Percentiles rank a stretch among this genome's conserved stretches.
These are phyloP conservation scores for Eospalax fontanierii DNA, from an alignment of 2,797 vertebrate genomes.

Conservation along the genomic window DNA sequence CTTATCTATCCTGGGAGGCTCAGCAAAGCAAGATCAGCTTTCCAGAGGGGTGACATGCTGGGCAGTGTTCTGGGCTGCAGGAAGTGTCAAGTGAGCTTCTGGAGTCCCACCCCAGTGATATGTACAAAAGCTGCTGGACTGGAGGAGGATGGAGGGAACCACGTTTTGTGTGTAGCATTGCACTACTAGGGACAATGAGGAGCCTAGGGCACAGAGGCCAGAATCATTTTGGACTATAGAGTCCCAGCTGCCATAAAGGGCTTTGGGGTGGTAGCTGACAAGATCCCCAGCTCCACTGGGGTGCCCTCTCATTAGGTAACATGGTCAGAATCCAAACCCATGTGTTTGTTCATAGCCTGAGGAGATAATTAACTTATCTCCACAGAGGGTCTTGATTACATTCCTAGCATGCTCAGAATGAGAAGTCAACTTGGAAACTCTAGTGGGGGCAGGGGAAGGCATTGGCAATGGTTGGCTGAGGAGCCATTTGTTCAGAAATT, in stretches of 20 bases:
- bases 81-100: background rate
- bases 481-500: constrained; percentile 88
- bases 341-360: constrained; percentile 89
- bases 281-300: constrained; percentile 85
- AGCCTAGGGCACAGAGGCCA: background rate
- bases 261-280: constrained; percentile 84
- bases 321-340: constrained; percentile 90
- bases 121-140: constrained; percentile 70
- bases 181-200: constrained; percentile 37
- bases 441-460: constrained; percentile 74
- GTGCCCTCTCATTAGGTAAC: constrained; percentile 87
- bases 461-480: constrained; percentile 86
- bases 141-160: background rate
- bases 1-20: constrained; percentile 81
- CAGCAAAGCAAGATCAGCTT: constrained; percentile 72
- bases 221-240: background rate
- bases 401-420: constrained; percentile 92
- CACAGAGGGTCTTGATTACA: constrained; percentile 91
- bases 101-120: constrained; percentile 74
- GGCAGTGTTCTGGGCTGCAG: background rate
- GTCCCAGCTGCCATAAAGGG: constrained; percentile 69
- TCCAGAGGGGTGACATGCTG: constrained; percentile 64
- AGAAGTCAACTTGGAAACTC: constrained; percentile 88
- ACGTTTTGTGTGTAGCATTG: constrained; percentile 64
- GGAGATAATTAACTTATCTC: constrained; percentile 92